Evolutionary conservation across 1,140 invertebrate species (phyloP).

Genomic region (Aphis craccivora): DNA sequence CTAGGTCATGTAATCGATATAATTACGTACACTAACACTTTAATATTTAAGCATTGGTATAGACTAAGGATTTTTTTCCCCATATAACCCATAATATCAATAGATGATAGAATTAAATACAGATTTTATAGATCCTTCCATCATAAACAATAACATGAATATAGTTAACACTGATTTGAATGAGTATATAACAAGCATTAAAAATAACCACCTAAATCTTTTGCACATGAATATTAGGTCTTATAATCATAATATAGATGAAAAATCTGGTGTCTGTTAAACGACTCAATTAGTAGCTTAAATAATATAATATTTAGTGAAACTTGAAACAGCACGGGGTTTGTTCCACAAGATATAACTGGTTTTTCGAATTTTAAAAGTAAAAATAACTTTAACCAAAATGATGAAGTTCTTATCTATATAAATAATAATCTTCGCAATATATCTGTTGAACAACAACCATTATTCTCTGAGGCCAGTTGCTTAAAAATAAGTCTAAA

Average conservation of each 20-base stretch:
- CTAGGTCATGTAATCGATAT: too few species aligned
- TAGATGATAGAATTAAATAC: neutral
- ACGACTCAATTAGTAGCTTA: too few species aligned
- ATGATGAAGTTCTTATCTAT: too few species aligned
- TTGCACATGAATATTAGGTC: neutral
- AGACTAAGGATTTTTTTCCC: too few species aligned
- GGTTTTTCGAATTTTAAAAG: neutral
- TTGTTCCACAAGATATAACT: neutral
- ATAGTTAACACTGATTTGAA: neutral
- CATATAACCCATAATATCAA: neutral
- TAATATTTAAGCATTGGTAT: too few species aligned
- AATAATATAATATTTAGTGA: neutral
- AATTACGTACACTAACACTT: too few species aligned
- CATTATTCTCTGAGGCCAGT: too few species aligned
- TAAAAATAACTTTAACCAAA: too few species aligned
- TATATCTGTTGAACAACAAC: too few species aligned
- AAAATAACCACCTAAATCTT: neutral
- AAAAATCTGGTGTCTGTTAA: too few species aligned
- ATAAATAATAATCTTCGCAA: too few species aligned
- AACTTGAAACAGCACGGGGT: neutral
- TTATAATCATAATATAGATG: neutral
- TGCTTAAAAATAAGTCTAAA: too few species aligned
- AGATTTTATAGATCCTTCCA: neutral
- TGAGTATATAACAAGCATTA: neutral
- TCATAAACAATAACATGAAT: neutral